A percentile compares a stretch with the other conserved stretches of the same genome.
These are phyloP conservation scores for Gambusia holbrooki DNA, from an alignment of 2,113 vertebrate genomes.

Conservation along the genomic window DNA sequence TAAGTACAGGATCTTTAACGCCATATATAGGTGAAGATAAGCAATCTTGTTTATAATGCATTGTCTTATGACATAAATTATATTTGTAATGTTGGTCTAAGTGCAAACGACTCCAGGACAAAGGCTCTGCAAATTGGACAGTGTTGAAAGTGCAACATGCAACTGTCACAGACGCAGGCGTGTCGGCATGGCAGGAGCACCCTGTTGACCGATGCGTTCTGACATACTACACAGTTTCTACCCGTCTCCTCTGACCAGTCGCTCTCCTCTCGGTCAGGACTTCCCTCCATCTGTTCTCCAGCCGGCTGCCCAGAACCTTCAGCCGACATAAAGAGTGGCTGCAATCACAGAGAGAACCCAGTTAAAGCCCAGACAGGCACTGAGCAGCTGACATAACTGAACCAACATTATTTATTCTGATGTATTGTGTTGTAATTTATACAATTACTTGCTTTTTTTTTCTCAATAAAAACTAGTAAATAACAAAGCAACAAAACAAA, in stretches of 20 bases:
- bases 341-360: slow-evolving; percentile 23
- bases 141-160: slow-evolving; percentile 86
- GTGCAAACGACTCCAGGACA: slow-evolving; percentile 87
- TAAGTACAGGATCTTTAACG: too few species aligned
- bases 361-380: background rate
- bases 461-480: too few species aligned
- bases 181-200: slow-evolving; percentile 96
- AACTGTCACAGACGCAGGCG: slow-evolving; percentile 88
- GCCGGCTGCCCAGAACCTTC: slow-evolving; percentile 33
- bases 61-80: too few species aligned
- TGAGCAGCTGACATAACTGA: too few species aligned
- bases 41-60: too few species aligned
- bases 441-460: too few species aligned
- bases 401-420: too few species aligned
- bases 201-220: slow-evolving; percentile 89
- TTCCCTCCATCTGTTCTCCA: background rate
- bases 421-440: too few species aligned
- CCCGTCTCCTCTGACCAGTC: slow-evolving; percentile 74
- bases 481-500: too few species aligned
- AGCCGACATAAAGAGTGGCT: slow-evolving; percentile 97
- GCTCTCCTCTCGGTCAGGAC: slow-evolving; percentile 58
- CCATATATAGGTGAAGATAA: too few species aligned
- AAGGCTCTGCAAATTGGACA: slow-evolving; percentile 95
- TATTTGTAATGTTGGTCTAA: background rate
- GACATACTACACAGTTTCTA: slow-evolving; percentile 95